phyloP scores from a whole-genome alignment of 1,140 invertebrate genomes.

The Liolophura sinensis region DNA sequence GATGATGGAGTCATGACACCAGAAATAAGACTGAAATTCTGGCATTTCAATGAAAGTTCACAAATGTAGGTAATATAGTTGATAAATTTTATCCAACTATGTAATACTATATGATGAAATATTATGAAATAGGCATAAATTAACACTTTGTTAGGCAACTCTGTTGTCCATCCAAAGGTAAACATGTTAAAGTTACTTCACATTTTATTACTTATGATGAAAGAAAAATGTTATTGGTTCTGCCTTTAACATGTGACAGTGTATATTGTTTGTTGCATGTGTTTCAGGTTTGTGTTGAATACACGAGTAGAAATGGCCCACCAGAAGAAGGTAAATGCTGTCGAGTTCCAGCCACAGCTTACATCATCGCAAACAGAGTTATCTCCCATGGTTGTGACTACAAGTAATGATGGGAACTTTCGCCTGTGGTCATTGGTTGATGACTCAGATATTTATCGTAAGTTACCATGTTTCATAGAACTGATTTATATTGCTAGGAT shows the following conservation, averaged over 20 bases:
- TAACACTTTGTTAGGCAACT: too few species aligned
- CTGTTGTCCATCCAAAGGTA: too few species aligned
- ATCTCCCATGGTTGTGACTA: constrained; percentile 64
- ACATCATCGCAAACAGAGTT: background rate
- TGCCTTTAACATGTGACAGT: too few species aligned
- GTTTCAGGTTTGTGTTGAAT: constrained; percentile 70
- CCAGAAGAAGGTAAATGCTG: constrained; percentile 64
- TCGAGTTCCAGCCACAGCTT: constrained; percentile 68
- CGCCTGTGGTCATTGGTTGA: constrained; percentile 73
- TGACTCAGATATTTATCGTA: constrained; percentile 52
- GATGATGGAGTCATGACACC: constrained; percentile 63
- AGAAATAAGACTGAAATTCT: constrained; percentile 80
- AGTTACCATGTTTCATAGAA: constrained; percentile 12
- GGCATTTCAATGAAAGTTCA: constrained; percentile 68
- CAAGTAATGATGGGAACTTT: constrained; percentile 72
- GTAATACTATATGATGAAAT: too few species aligned
- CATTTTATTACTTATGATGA: too few species aligned
- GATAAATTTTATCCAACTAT: background rate
- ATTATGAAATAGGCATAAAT: too few species aligned
- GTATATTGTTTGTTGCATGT: background rate
- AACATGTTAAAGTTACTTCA: too few species aligned
- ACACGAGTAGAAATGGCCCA: constrained; percentile 77
- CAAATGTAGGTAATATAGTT: constrained; percentile 65
- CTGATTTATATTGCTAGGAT: too few species aligned
- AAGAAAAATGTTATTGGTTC: too few species aligned